These are phyloP conservation scores for Cryptotermes secundus DNA, from an alignment of 1,140 invertebrate species.

Conservation along the genomic window DNA sequence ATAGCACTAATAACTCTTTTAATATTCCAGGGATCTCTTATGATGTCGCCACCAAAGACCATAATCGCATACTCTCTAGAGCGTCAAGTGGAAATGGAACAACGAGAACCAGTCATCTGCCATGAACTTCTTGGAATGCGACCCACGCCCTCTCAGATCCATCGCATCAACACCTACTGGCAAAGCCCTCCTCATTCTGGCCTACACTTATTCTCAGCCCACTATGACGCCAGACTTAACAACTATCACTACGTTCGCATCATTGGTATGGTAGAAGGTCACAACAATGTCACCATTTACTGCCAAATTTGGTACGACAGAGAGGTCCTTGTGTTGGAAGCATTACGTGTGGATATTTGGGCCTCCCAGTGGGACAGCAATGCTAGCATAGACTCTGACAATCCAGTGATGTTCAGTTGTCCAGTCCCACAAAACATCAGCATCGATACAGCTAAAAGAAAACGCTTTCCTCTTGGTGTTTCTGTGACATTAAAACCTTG, in stretches of 20 bases:
- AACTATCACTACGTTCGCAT: constrained; percentile 29
- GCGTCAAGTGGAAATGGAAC: constrained; percentile 28
- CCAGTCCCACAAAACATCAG: constrained; percentile 34
- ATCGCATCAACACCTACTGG: constrained; percentile 7
- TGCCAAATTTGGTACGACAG: constrained; percentile 30
- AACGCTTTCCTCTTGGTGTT: constrained; percentile 17
- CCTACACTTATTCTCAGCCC: constrained; percentile 26
- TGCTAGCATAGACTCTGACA: constrained; percentile 37
- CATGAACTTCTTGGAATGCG: neutral
- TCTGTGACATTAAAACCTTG: constrained; percentile 25
- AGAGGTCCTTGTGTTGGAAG: constrained; percentile 41
- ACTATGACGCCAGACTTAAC: constrained; percentile 23
- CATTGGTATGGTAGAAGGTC: constrained; percentile 22
- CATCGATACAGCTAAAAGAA: neutral
- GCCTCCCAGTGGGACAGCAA: constrained; percentile 45
- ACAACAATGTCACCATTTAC: constrained; percentile 11
- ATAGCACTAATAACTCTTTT: neutral
- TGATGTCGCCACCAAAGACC: neutral
- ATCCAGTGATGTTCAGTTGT: constrained; percentile 43
- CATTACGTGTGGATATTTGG: constrained; percentile 48
- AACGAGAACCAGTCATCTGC: constrained; percentile 17
- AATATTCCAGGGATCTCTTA: neutral
- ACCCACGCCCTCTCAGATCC: neutral
- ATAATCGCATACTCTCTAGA: constrained; percentile 28
- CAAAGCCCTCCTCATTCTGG: constrained; percentile 19